Percentiles rank a stretch among this genome's conserved stretches.
Conservation (phyloP, 2,888 invertebrate species). For the Micoletzkya japonica region DNA sequence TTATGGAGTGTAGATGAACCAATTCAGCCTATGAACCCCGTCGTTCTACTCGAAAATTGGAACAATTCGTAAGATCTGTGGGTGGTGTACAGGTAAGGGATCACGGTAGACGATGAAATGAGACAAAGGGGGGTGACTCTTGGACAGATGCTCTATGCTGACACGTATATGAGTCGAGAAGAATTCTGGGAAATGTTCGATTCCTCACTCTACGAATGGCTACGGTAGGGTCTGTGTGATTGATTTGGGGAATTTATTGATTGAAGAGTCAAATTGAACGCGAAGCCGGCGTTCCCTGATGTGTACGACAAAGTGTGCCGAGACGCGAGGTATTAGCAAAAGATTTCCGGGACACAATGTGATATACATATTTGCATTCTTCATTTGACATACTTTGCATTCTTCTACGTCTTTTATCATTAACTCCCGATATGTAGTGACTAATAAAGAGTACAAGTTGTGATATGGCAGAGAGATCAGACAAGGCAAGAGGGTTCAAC, state of each 20-base stretch:
- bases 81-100: slow-evolving; percentile 38
- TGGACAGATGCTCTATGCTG: slow-evolving; percentile 84
- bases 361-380: no score
- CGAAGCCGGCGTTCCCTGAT: slow-evolving; percentile 78
- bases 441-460: no score
- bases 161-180: slow-evolving; percentile 76
- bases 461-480: no score
- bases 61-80: slow-evolving; percentile 74
- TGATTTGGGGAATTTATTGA: slow-evolving; percentile 38
- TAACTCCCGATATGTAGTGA: no score
- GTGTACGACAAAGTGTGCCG: slow-evolving; percentile 76
- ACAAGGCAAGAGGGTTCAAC: no score
- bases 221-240: slow-evolving; percentile 33
- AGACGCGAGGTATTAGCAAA: slow-evolving; percentile 54
- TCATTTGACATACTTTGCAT: no score
- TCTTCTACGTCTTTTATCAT: no score
- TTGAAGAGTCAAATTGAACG: slow-evolving; percentile 67
- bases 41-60: slow-evolving; percentile 74
- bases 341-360: no score
- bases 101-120: neutral
- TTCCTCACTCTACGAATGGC: slow-evolving; percentile 73
- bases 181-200: slow-evolving; percentile 83
- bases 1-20: no score
- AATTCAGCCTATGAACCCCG: slow-evolving; percentile 71
- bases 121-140: slow-evolving; percentile 63